Base-by-base conservation (phyloP, 1,140 invertebrate genomes). In the Caenorhabditis tropicalis region DNA sequence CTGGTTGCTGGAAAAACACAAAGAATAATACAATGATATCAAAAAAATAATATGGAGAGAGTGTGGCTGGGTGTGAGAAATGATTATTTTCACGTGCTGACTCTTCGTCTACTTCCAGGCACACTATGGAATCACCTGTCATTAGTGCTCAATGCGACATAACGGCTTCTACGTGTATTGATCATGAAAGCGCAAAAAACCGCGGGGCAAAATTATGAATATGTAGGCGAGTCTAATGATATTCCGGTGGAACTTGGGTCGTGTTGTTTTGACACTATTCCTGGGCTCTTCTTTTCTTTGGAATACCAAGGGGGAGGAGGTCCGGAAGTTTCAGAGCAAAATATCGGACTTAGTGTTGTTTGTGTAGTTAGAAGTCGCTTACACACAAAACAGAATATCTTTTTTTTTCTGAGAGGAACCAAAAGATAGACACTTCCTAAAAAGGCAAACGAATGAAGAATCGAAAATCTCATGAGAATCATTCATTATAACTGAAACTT, bases 1-100 rank as follows among this genome's bases (percentile, higher is more conserved):
- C 24, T 84, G 83, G 36, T 84, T 84, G 74, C 83, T 84, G 70
- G 43, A 84, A 83, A 19, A 31, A 65, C 2, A 19, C 33, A 65
- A n/a, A 36, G n/a, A 36, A 19, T 10, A 74, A 74, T 74, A 27
- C n/a, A 74, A 43, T 74, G 21, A 10, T 74, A 43, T 10, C 6
- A 65, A 65, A 36, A 65, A 43, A n/a, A 74, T 0, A 74, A 74
- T 43, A 43, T 43, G 21, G 2, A 74, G 12, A 10, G 33, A 24
- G 6, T 74, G 24, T 24, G 19, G 21, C n/a, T 46, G 58, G 15
- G 29, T 43, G 36, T 74, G 65, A 19, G 36, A 74, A 31, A 74
- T 21, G 24, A 7, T 74, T 29, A n/a, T 56, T 56, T 56, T 56
- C 53, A 56, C 53, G 24, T 56, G 21, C 24, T 27, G 53, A 29